Conservation (phyloP, 2,888 invertebrate genomes). For the Acleris emargana region DNA sequence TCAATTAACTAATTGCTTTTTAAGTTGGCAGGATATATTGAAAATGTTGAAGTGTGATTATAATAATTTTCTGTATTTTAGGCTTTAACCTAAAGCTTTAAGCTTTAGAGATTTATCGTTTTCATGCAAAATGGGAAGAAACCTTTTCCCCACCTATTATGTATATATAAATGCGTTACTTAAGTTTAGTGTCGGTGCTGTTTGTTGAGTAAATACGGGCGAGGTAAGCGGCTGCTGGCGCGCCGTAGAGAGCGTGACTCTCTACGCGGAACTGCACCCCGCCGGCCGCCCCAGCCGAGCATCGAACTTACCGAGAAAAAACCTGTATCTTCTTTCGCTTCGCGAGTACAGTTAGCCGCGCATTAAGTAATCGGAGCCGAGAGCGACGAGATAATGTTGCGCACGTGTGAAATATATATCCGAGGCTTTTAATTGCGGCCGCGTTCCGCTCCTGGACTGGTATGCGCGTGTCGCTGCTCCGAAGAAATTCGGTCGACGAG, state of each 20-base stretch:
- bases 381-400: constrained; percentile 80
- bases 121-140: no score
- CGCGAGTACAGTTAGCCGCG: constrained; percentile 77
- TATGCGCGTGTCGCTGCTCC: constrained; percentile 69
- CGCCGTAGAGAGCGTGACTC: constrained; percentile 1
- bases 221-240: neutral
- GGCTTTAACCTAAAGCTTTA: no score
- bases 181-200: neutral
- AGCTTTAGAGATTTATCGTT: no score
- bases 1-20: no score
- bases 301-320: constrained; percentile 75
- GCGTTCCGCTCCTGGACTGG: constrained; percentile 48
- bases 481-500: constrained; percentile 79
- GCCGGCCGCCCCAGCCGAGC: constrained; percentile 64
- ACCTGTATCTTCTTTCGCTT: constrained; percentile 78
- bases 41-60: no score
- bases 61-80: no score
- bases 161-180: neutral
- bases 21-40: no score
- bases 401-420: constrained; percentile 83
- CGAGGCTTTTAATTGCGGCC: constrained; percentile 63
- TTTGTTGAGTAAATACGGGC: neutral
- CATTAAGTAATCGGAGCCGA: constrained; percentile 82
- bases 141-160: no score
- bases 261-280: constrained; percentile 55